Conservation (phyloP, 2,797 vertebrate genomes). For the Podarcis lilfordi region DNA sequence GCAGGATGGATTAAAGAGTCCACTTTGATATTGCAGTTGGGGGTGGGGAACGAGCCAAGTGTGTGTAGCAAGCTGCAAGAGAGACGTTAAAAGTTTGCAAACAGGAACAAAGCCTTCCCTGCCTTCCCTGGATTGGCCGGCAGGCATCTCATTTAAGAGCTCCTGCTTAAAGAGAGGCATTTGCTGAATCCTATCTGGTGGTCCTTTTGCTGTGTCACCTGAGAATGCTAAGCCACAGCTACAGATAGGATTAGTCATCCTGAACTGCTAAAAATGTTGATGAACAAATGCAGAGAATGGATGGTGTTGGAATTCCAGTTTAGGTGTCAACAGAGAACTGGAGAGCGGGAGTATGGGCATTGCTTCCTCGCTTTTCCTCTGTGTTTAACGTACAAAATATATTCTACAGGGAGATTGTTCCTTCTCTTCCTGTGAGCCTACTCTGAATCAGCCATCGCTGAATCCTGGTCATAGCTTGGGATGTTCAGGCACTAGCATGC, state of each 20-base stretch:
- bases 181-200: slow-evolving; percentile 4
- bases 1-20: background rate
- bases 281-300: slow-evolving; percentile 6
- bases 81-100: background rate
- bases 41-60: background rate
- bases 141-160: slow-evolving; percentile 13
- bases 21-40: background rate
- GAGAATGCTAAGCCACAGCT: slow-evolving; percentile 11
- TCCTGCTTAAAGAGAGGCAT: background rate
- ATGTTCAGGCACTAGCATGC: background rate
- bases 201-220: slow-evolving; percentile 31
- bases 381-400: background rate
- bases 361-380: background rate
- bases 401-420: background rate
- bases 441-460: background rate
- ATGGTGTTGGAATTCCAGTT: slow-evolving; percentile 35
- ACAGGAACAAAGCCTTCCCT: background rate
- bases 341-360: background rate
- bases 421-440: background rate
- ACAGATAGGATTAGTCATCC: slow-evolving; percentile 42
- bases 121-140: background rate
- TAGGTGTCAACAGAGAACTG: background rate
- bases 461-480: background rate
- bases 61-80: background rate
- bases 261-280: slow-evolving; percentile 23